Evolutionary conservation across 2,888 invertebrate species (phyloP), one percentile per base, ranked within the genome.

Genomic region (Parasteatoda lunata): DNA sequence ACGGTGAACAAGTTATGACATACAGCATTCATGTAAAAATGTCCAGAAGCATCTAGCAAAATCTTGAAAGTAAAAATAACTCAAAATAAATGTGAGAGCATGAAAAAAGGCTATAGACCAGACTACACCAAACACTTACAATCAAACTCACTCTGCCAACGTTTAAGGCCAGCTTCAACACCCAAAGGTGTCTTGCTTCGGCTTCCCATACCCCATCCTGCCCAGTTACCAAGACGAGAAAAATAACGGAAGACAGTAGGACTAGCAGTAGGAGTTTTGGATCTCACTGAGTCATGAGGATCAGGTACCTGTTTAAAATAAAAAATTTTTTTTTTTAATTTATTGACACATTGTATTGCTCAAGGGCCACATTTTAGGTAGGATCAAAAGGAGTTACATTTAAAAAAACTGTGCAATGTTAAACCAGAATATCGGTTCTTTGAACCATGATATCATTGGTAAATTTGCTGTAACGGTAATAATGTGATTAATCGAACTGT

Each of bases 171-270:
- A 47, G 90, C 89, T 6, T 88, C 89, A 4, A 88, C 88, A 7
- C 88, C 86, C 9, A 89, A 84, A 8, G 87, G 96, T 30, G 84
- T 89, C 73, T 89, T 90, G 64, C 88, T 88, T 5, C 87, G 81
- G 49, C 87, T 89, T n/a, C 89, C 80, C 83, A 88, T 89, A 8
- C 90, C 90, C 90, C 90, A 90, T 71, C 90, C 90, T 49, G 89
- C 88, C 90, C 90, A 90, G 59, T 88, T 89, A 8, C 90, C 90
- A 15, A 90, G 84, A 11, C 89, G 88, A 51, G 88, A 88, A 54
- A 90, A 90, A 47, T 89, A 90, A n/a, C 89, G 88, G 82, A 88
- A 82, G 69, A 89, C 89, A 30, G 81, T 79, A 4, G 89, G 89
- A 45, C 88, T 88, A 9, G 88, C 82, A 5, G 88, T n/a, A 4